phyloP scores from a whole-genome alignment of 2,797 vertebrate species.

The Denticeps clupeoides region DNA sequence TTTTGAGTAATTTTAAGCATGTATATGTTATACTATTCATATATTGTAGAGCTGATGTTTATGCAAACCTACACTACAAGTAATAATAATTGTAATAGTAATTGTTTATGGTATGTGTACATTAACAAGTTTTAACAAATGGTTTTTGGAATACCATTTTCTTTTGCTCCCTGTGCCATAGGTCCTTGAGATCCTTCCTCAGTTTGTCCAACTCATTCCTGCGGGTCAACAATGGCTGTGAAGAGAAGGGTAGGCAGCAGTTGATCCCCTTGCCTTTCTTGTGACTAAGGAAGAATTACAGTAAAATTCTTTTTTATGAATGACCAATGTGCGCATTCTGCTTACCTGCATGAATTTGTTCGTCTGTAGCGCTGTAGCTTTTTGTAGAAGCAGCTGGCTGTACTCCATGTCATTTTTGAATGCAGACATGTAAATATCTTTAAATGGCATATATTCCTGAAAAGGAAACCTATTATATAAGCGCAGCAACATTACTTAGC shows the following conservation, averaged over 20 bases:
- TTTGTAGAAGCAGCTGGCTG: constrained; percentile 66
- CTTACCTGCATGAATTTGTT: constrained; percentile 80
- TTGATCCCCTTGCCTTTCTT: no score
- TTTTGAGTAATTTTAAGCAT: no score
- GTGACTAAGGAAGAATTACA: no score
- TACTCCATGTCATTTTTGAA: constrained; percentile 71
- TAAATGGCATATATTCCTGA: constrained; percentile 77
- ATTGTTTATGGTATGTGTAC: no score
- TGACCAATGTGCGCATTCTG: no score
- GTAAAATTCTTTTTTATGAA: no score
- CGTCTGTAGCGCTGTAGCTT: constrained; percentile 66
- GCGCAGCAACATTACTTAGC: neutral
- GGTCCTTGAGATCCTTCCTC: constrained; percentile 76
- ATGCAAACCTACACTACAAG: no score
- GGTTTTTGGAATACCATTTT: constrained; percentile 79
- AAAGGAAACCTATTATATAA: neutral
- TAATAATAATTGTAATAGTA: no score
- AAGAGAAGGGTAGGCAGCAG: no score
- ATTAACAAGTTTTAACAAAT: no score
- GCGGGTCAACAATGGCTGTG: constrained; percentile 68
- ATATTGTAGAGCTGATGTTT: no score
- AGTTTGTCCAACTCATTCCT: constrained; percentile 75
- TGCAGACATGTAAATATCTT: constrained; percentile 63
- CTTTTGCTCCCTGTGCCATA: constrained; percentile 76
- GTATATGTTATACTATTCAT: no score